Conservation (phyloP, 2,113 vertebrate genomes). For the Podocnemis expansa region DNA sequence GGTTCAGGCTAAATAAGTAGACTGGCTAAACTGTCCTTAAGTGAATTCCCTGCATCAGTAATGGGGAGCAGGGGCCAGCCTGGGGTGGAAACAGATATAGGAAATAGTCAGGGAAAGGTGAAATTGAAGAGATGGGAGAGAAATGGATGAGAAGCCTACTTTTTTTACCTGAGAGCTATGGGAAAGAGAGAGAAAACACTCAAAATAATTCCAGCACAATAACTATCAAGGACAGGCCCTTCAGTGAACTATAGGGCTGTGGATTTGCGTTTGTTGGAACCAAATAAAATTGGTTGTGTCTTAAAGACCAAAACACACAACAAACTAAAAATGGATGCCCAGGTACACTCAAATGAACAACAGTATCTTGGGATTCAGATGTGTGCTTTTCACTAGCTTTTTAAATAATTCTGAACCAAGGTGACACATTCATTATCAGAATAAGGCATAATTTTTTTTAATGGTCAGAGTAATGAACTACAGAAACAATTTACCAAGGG, state of each 20-base stretch:
- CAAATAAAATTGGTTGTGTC: conserved; percentile 55
- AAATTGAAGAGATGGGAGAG: conserved; percentile 33
- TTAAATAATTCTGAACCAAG: not conserved
- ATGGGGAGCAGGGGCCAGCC: conserved; percentile 38
- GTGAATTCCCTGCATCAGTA: not conserved
- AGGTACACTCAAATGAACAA: conserved; percentile 16
- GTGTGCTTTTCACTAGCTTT: conserved; percentile 28
- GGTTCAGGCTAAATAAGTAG: not conserved
- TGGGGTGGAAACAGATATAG: conserved; percentile 53
- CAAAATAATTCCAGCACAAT: conserved; percentile 59
- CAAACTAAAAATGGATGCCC: conserved; percentile 53
- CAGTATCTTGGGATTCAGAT: conserved; percentile 5
- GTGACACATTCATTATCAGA: not conserved
- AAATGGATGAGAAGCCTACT: conserved; percentile 36
- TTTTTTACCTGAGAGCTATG: conserved; percentile 18
- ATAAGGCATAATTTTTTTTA: not conserved
- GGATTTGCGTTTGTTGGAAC: not conserved
- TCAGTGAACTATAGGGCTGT: not conserved
- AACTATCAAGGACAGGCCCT: not conserved
- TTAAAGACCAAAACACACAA: conserved; percentile 55
- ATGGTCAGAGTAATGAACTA: not conserved
- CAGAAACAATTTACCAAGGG: not conserved
- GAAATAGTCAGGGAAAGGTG: conserved; percentile 47
- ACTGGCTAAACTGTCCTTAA: too few species aligned
- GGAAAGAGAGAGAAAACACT: conserved; percentile 3